These are phyloP conservation scores for Cantharis rustica DNA, from an alignment of 2,888 invertebrate genomes.

Conservation along the genomic window DNA sequence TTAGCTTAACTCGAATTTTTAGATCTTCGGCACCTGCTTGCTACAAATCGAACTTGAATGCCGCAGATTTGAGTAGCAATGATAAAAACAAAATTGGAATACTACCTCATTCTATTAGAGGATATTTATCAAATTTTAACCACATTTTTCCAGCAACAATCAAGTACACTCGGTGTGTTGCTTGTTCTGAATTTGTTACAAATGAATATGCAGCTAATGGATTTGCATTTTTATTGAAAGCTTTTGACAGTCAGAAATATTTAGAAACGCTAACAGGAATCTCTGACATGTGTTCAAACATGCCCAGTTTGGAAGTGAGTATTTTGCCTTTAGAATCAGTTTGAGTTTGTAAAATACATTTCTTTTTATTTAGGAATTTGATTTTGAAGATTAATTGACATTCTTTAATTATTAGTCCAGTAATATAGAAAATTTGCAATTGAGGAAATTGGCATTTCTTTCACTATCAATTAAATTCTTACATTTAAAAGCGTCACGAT, in stretches of 20 bases:
- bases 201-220: slow-evolving; percentile 61
- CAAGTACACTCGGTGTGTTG: slow-evolving; percentile 89
- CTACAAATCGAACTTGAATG: slow-evolving; percentile 56
- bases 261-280: slow-evolving; percentile 88
- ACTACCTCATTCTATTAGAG: slow-evolving; percentile 92
- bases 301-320: slow-evolving; percentile 29
- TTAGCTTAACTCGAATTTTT: slow-evolving; percentile 22
- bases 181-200: slow-evolving; percentile 76
- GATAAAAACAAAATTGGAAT: slow-evolving; percentile 75
- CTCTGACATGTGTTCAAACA: slow-evolving; percentile 61
- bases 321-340: neutral
- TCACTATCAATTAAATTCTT: too few species aligned
- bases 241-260: slow-evolving; percentile 78
- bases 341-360: neutral
- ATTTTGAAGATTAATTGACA: neutral
- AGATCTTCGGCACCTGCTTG: slow-evolving; percentile 71
- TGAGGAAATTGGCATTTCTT: too few species aligned
- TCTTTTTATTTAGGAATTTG: slow-evolving; percentile 23
- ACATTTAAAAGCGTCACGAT: too few species aligned
- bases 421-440: too few species aligned
- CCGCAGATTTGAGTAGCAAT: slow-evolving; percentile 42
- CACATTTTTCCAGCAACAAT: slow-evolving; percentile 83
- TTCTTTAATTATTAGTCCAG: too few species aligned
- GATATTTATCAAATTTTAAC: slow-evolving; percentile 83
- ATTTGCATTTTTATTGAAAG: slow-evolving; percentile 75